phyloP scores from a whole-genome alignment of 2,113 vertebrate genomes.

The Tachysurus fulvidraco region DNA sequence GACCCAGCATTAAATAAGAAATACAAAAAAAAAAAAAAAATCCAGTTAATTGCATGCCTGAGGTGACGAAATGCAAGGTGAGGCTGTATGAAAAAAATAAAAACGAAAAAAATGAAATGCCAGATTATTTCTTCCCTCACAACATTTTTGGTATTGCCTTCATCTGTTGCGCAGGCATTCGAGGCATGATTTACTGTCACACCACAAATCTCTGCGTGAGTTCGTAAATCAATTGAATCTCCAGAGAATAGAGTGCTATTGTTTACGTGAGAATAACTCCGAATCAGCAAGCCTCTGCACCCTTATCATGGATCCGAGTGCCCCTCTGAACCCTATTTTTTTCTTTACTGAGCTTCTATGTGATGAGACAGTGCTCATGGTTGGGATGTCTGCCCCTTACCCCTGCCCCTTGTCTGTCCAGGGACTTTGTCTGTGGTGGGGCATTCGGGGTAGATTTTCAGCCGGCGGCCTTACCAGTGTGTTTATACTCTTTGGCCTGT shows the following conservation, averaged over 20 bases:
- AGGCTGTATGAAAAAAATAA: neutral
- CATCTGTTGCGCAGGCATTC: constrained; percentile 2
- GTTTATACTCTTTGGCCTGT: constrained; percentile 65
- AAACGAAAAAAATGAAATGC: constrained; percentile 65
- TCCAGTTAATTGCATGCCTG: constrained; percentile 69
- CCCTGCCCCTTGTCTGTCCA: constrained; percentile 47
- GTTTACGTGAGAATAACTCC: constrained; percentile 40
- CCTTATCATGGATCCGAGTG: constrained; percentile 2
- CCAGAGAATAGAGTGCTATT: constrained; percentile 28
- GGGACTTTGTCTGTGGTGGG: constrained; percentile 45
- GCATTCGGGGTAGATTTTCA: constrained; percentile 44
- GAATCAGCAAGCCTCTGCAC: constrained; percentile 31
- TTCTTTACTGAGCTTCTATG: constrained; percentile 9
- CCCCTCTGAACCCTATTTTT: constrained; percentile 29
- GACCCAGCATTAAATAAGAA: constrained; percentile 62
- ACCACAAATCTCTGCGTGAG: constrained; percentile 31
- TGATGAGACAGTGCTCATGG: neutral
- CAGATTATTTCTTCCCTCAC: constrained; percentile 61
- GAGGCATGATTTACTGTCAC: constrained; percentile 39
- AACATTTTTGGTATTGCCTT: constrained; percentile 50
- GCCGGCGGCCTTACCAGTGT: constrained; percentile 55
- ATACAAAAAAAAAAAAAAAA: constrained; percentile 49
- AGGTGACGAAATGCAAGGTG: constrained; percentile 54
- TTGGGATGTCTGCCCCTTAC: constrained; percentile 31
- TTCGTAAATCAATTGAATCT: constrained; percentile 48